These are phyloP conservation scores for Drosophila acutilabella DNA, from an alignment of 2,888 invertebrate species.

Conservation along the genomic window DNA sequence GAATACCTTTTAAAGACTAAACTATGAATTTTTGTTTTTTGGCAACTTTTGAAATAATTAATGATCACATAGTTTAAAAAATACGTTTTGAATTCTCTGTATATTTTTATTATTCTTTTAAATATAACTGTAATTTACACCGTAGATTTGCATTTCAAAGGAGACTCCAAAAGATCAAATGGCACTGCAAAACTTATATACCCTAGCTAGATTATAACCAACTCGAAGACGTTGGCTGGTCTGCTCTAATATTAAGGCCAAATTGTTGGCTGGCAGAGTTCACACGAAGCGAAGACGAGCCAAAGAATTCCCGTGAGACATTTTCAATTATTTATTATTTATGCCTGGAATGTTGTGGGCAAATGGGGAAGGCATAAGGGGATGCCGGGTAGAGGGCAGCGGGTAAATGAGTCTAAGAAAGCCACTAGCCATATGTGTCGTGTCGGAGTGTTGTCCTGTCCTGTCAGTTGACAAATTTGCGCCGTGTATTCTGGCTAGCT, in stretches of 20 bases:
- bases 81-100: too few species aligned
- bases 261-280: slow-evolving; percentile 74
- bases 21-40: too few species aligned
- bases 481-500: slow-evolving; percentile 56
- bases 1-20: too few species aligned
- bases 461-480: slow-evolving; percentile 76
- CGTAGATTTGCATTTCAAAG: too few species aligned
- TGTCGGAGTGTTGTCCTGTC: slow-evolving; percentile 58
- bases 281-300: slow-evolving; percentile 62
- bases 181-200: slow-evolving; percentile 9
- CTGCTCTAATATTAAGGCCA: slow-evolving; percentile 74
- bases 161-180: neutral
- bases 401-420: slow-evolving; percentile 27
- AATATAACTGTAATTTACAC: too few species aligned
- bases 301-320: slow-evolving; percentile 71
- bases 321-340: slow-evolving; percentile 82
- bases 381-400: neutral
- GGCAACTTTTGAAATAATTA: too few species aligned
- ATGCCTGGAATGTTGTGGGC: slow-evolving; percentile 45
- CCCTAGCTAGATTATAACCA: slow-evolving; percentile 14
- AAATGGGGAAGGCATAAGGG: neutral
- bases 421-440: slow-evolving; percentile 68
- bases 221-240: slow-evolving; percentile 46
- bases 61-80: too few species aligned
- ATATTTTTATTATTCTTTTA: too few species aligned